Percentiles rank a stretch among this genome's conserved stretches.
phyloP scores from a whole-genome alignment of 2,797 vertebrate genomes.

The Pangasius djambal region DNA sequence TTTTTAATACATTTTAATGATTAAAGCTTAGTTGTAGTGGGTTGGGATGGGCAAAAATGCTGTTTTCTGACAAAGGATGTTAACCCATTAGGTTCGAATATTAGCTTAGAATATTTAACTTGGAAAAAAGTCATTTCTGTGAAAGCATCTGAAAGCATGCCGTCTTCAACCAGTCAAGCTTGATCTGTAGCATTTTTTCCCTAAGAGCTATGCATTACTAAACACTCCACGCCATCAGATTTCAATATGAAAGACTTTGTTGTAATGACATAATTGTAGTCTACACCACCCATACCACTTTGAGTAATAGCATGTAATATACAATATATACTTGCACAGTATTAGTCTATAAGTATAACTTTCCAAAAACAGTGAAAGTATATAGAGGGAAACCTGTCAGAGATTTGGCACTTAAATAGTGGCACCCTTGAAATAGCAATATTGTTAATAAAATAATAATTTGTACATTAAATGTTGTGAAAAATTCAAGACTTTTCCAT shows the following conservation, averaged over 20 bases:
- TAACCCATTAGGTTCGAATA: not conserved
- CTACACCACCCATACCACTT: not conserved
- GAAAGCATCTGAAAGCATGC: not conserved
- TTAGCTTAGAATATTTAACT: not conserved
- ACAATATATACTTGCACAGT: not conserved
- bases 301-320: not conserved
- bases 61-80: not conserved
- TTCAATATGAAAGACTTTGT: not conserved
- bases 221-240: not conserved
- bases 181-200: conserved; percentile 19
- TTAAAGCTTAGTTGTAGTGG: not conserved
- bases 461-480: not conserved
- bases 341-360: not conserved
- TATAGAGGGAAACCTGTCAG: not conserved
- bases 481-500: not conserved
- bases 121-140: not conserved
- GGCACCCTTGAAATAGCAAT: too few relatives aligned
- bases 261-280: not conserved
- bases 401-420: not conserved
- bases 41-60: too few relatives aligned
- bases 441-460: not conserved
- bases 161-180: not conserved
- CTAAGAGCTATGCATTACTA: not conserved
- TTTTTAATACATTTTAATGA: not conserved
- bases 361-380: not conserved